These are phyloP conservation scores for Volucella bombylans DNA, from an alignment of 2,888 invertebrate species.

Conservation along the genomic window DNA sequence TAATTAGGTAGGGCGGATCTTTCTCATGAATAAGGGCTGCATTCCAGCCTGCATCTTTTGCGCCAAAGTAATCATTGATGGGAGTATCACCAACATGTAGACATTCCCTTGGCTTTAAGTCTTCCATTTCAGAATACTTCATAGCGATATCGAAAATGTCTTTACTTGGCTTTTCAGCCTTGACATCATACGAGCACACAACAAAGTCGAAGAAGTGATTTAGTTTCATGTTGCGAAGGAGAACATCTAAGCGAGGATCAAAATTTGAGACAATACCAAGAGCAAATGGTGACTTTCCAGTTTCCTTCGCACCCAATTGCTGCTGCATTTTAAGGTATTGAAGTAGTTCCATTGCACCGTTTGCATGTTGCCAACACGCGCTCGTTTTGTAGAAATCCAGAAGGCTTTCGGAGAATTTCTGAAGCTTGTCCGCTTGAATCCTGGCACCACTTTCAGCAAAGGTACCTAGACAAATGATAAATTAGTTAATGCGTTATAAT, in stretches of 20 bases:
- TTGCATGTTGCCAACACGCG: conserved; percentile 88
- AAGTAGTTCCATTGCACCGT: conserved; percentile 87
- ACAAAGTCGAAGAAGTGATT: conserved; percentile 90
- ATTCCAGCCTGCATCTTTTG: conserved; percentile 89
- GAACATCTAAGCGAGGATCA: conserved; percentile 89
- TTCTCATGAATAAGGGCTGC: conserved; percentile 84
- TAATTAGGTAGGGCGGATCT: conserved; percentile 78
- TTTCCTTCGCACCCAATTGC: conserved; percentile 75
- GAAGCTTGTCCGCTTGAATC: conserved; percentile 81
- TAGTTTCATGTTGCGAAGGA: conserved; percentile 87
- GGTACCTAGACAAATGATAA: conserved; percentile 76
- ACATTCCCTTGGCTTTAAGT: conserved; percentile 85
- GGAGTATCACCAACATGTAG: conserved; percentile 93
- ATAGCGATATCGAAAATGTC: conserved; percentile 88
- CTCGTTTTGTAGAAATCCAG: conserved; percentile 88
- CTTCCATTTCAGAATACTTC: conserved; percentile 81
- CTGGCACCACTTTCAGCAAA: conserved; percentile 80
- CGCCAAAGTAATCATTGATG: conserved; percentile 90
- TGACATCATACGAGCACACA: conserved; percentile 89
- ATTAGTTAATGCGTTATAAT: not conserved
- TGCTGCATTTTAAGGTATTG: conserved; percentile 83
- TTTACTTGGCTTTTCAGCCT: conserved; percentile 89
- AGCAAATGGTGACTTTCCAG: conserved; percentile 75
- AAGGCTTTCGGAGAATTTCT: conserved; percentile 85
- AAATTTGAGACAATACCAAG: conserved; percentile 94